A percentile compares a stretch with the other conserved stretches of the same genome.
These are phyloP conservation scores for Tetropium fuscum DNA, from an alignment of 2,888 invertebrate genomes.

Conservation along the genomic window DNA sequence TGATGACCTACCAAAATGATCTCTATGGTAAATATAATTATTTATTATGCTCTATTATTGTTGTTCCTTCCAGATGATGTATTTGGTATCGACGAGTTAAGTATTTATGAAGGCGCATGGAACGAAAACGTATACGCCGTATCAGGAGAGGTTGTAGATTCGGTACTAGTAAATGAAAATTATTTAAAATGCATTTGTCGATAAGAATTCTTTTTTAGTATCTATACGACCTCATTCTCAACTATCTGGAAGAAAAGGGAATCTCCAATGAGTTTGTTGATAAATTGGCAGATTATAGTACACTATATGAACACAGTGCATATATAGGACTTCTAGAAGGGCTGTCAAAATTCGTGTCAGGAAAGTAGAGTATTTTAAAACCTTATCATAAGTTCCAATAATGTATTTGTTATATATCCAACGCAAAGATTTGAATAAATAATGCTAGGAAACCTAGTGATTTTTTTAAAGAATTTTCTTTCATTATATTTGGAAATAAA, in stretches of 20 bases:
- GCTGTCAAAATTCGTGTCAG: conserved; percentile 86
- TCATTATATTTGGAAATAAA: no score
- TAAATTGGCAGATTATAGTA: conserved; percentile 88
- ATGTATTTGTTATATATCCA: conserved; percentile 26
- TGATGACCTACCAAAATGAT: no score
- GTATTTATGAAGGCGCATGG: conserved; percentile 89
- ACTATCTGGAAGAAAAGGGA: conserved; percentile 95
- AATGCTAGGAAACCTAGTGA: background rate
- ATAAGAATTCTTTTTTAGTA: conserved; percentile 73
- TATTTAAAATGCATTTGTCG: background rate
- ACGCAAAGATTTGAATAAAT: conserved; percentile 33
- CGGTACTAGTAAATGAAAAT: conserved; percentile 71
- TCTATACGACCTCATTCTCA: conserved; percentile 94
- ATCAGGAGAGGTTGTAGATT: conserved; percentile 95
- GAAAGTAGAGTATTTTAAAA: conserved; percentile 60
- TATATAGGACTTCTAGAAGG: conserved; percentile 91
- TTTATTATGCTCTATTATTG: no score
- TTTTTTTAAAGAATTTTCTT: no score
- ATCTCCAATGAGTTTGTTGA: conserved; percentile 93
- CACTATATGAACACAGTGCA: conserved; percentile 91
- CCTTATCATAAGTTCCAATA: conserved; percentile 19
- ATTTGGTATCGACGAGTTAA: conserved; percentile 94
- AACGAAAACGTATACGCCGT: conserved; percentile 90
- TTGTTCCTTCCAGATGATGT: conserved; percentile 78
- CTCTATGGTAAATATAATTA: no score